A percentile compares a stretch with the other conserved stretches of the same genome.
Evolutionary conservation across 2,888 invertebrate species (phyloP).

Genomic region (Caenorhabditis sp.): DNA sequence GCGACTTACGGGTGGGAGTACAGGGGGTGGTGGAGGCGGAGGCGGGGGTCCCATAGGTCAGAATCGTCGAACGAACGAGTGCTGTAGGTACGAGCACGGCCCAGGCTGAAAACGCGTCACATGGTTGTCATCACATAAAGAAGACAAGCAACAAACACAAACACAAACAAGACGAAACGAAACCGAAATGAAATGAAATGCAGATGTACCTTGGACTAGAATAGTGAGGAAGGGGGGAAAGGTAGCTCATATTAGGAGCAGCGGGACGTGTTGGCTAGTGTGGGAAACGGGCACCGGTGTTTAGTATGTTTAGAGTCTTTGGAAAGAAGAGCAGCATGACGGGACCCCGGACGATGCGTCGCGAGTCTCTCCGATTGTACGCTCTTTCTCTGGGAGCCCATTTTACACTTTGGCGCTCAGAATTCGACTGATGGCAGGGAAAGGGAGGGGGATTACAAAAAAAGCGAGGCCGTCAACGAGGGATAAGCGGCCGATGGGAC

Average conservation of each 20-base stretch:
- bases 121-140: slow-evolving; percentile 24
- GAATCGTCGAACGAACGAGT: slow-evolving; percentile 37
- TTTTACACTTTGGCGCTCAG: slow-evolving; percentile 48
- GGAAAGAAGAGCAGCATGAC: no score
- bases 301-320: slow-evolving; percentile 31
- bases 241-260: slow-evolving; percentile 67
- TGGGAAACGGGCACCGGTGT: slow-evolving; percentile 1
- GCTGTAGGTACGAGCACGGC: slow-evolving; percentile 58
- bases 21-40: slow-evolving; percentile 79
- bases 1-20: slow-evolving; percentile 63
- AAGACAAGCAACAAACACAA: slow-evolving; percentile 3
- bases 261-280: slow-evolving; percentile 1
- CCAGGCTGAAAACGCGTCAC: slow-evolving; percentile 56
- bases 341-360: slow-evolving; percentile 1
- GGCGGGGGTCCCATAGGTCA: slow-evolving; percentile 70
- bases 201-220: slow-evolving; percentile 62
- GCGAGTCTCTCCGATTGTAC: slow-evolving; percentile 4
- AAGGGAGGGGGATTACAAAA: slow-evolving; percentile 27
- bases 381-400: slow-evolving; percentile 32
- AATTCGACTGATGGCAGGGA: slow-evolving; percentile 39
- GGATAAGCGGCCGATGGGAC: slow-evolving; percentile 16
- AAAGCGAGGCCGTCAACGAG: slow-evolving; percentile 17
- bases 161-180: background rate
- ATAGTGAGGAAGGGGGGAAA: slow-evolving; percentile 76
- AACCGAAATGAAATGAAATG: slow-evolving; percentile 1